Evolutionary conservation across 2,888 invertebrate species (phyloP).

Genomic region (Pristionchus entomophagus): DNA sequence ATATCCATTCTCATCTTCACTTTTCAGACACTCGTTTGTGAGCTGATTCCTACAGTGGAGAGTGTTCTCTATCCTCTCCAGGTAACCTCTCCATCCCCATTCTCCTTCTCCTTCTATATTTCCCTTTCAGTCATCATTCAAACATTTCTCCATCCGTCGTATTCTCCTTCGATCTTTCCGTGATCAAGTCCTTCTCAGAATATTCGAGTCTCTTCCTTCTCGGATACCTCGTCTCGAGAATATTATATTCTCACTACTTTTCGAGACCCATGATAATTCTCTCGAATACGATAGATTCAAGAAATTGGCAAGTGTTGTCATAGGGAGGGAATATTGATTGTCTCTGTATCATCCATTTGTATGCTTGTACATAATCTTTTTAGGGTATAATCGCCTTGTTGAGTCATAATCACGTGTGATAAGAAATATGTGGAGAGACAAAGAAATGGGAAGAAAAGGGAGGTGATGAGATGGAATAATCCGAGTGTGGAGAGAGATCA

Average conservation of each 20-base stretch:
- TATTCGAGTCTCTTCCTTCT: conserved; percentile 6
- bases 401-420: conserved; percentile 30
- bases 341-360: not conserved
- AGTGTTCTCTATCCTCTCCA: conserved; percentile 46
- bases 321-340: conserved; percentile 21
- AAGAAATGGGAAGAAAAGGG: not conserved
- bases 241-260: conserved; percentile 32
- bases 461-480: not conserved
- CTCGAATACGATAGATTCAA: conserved; percentile 33
- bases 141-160: conserved; percentile 39
- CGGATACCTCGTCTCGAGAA: conserved; percentile 45
- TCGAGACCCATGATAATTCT: conserved; percentile 33
- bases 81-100: not conserved
- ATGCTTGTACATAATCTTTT: conserved; percentile 7
- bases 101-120: not conserved
- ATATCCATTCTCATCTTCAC: not conserved
- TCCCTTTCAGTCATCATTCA: not conserved
- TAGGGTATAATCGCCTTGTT: conserved; percentile 20
- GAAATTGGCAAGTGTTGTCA: not conserved
- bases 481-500: conserved; percentile 17
- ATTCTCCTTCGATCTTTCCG: conserved; percentile 46
- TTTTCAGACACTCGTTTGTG: conserved; percentile 21
- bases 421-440: not conserved
- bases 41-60: conserved; percentile 35
- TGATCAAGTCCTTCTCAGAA: conserved; percentile 39